These are phyloP conservation scores for Bettongia penicillata DNA, from an alignment of 2,113 vertebrate genomes.

Conservation along the genomic window DNA sequence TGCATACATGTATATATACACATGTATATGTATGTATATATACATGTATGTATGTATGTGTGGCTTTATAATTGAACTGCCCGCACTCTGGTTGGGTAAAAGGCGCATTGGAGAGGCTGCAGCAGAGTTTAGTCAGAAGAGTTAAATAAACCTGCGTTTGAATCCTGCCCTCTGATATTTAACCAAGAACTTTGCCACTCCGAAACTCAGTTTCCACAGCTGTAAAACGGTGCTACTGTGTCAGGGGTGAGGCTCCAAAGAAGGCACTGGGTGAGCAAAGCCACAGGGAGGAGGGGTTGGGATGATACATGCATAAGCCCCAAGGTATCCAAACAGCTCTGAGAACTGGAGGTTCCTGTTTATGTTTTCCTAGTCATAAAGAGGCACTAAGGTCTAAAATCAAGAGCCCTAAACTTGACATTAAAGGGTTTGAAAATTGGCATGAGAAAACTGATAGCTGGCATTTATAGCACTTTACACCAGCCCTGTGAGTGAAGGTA, in stretches of 20 bases:
- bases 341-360: not conserved
- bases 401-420: not conserved
- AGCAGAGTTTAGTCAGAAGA: not conserved
- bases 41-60: not conserved
- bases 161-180: not conserved
- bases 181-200: too few species aligned
- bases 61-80: not conserved
- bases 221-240: too few species aligned
- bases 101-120: not conserved
- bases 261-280: not conserved
- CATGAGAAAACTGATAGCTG: not conserved
- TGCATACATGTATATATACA: not conserved
- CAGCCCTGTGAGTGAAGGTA: not conserved
- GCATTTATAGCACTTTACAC: not conserved
- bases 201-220: not conserved
- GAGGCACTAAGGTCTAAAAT: not conserved
- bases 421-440: not conserved
- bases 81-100: too few species aligned
- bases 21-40: too few species aligned
- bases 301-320: too few species aligned
- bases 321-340: not conserved
- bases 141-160: not conserved
- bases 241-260: too few species aligned
- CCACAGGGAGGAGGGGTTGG: too few species aligned
- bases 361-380: not conserved